phyloP scores from a whole-genome alignment of 2,888 invertebrate genomes.

The Epistrophella euchroma region DNA sequence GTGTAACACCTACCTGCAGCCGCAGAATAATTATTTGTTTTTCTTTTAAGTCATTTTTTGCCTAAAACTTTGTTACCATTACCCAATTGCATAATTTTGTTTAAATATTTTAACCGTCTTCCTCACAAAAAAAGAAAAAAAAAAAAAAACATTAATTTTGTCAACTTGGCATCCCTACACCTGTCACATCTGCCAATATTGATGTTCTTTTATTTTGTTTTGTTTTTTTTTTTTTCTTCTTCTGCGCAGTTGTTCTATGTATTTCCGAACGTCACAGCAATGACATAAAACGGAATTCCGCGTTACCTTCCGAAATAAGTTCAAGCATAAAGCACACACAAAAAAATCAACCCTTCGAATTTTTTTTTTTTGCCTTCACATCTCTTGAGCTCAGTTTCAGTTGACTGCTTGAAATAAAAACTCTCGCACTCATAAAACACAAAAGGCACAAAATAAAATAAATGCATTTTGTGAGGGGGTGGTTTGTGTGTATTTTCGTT shows the following conservation, averaged over 20 bases:
- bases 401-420: slow-evolving; percentile 57
- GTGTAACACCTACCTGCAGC: no score
- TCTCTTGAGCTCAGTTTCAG: slow-evolving; percentile 58
- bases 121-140: neutral
- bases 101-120: neutral
- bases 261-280: slow-evolving; percentile 58
- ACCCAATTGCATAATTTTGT: no score
- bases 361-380: slow-evolving; percentile 13
- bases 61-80: no score
- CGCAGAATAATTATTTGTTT: no score
- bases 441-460: slow-evolving; percentile 33
- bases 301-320: slow-evolving; percentile 59
- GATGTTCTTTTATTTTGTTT: slow-evolving; percentile 28
- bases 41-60: no score
- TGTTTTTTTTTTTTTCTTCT: slow-evolving; percentile 11
- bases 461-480: slow-evolving; percentile 56
- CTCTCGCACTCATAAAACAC: slow-evolving; percentile 44
- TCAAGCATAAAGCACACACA: slow-evolving; percentile 4
- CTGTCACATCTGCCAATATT: slow-evolving; percentile 37
- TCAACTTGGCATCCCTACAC: neutral
- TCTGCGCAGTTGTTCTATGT: slow-evolving; percentile 67
- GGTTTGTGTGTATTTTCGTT: slow-evolving; percentile 5
- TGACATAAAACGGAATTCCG: slow-evolving; percentile 73
- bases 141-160: neutral
- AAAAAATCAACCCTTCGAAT: slow-evolving; percentile 27